Evolutionary conservation across 2,888 invertebrate species (phyloP).

Genomic region (Syritta pipiens): DNA sequence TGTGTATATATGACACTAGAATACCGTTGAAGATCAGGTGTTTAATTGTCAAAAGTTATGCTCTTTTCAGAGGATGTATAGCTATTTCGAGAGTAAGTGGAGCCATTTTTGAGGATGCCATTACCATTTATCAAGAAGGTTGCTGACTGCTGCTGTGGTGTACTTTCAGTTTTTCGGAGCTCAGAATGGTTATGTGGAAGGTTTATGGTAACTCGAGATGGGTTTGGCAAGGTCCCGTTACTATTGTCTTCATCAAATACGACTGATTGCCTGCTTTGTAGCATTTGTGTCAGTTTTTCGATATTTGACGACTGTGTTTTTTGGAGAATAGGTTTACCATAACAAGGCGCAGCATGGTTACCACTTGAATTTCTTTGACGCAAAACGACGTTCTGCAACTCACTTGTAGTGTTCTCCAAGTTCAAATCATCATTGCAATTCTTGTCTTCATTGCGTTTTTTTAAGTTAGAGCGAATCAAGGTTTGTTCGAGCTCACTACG

Average conservation of each 20-base stretch:
- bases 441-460: constrained; percentile 83
- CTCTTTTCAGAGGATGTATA: constrained; percentile 75
- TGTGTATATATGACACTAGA: constrained; percentile 66
- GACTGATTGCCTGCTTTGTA: constrained; percentile 68
- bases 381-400: constrained; percentile 56
- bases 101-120: constrained; percentile 81
- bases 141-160: constrained; percentile 55
- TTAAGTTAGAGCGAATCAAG: constrained; percentile 87
- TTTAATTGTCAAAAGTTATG: constrained; percentile 78
- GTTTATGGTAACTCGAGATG: constrained; percentile 65
- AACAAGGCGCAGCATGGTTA: constrained; percentile 1
- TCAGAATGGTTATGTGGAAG: constrained; percentile 69
- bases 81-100: constrained; percentile 69
- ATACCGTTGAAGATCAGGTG: constrained; percentile 70
- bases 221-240: constrained; percentile 52
- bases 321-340: constrained; percentile 61
- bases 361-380: constrained; percentile 66
- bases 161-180: constrained; percentile 74
- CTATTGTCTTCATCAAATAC: constrained; percentile 31
- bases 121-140: constrained; percentile 71
- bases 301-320: constrained; percentile 71
- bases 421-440: constrained; percentile 76
- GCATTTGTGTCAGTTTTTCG: constrained; percentile 70
- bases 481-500: constrained; percentile 88
- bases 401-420: constrained; percentile 73